These are phyloP conservation scores for Oncorhynchus masou DNA, from an alignment of 2,113 vertebrate genomes.

Conservation along the genomic window DNA sequence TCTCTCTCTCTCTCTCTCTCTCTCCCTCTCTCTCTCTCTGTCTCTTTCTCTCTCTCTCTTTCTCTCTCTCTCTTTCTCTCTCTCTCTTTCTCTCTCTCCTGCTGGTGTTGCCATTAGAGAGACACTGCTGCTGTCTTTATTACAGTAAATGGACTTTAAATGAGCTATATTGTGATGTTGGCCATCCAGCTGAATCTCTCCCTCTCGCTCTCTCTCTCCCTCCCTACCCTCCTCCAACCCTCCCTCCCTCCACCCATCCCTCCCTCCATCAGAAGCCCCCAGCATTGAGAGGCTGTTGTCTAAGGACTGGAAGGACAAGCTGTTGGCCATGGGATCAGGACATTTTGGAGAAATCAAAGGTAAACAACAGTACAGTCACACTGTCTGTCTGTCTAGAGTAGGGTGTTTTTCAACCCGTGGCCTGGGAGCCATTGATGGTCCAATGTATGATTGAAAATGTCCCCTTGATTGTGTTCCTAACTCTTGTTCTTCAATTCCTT, in stretches of 20 bases:
- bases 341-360: constrained; percentile 99
- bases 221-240: background rate
- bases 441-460: background rate
- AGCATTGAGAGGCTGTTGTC: constrained; percentile 99
- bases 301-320: constrained; percentile 99
- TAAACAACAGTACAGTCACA: constrained; percentile 49
- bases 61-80: constrained; percentile 71
- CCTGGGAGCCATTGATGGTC: background rate
- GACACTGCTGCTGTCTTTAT: constrained; percentile 84
- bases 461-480: too few relatives aligned
- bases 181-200: constrained; percentile 84
- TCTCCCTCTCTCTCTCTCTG: constrained; percentile 29
- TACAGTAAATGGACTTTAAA: constrained; percentile 95
- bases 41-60: constrained; percentile 27
- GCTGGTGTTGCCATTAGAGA: constrained; percentile 92
- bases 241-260: constrained; percentile 20
- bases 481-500: too few relatives aligned
- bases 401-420: background rate
- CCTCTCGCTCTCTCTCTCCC: constrained; percentile 64
- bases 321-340: constrained; percentile 98
- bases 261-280: constrained; percentile 86
- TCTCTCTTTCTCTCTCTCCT: constrained; percentile 77
- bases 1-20: too few relatives aligned
- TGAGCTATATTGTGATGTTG: constrained; percentile 89
- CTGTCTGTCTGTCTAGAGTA: background rate